Conservation (phyloP, 2,888 invertebrate species). For the Rambutsinella grinnellia region DNA sequence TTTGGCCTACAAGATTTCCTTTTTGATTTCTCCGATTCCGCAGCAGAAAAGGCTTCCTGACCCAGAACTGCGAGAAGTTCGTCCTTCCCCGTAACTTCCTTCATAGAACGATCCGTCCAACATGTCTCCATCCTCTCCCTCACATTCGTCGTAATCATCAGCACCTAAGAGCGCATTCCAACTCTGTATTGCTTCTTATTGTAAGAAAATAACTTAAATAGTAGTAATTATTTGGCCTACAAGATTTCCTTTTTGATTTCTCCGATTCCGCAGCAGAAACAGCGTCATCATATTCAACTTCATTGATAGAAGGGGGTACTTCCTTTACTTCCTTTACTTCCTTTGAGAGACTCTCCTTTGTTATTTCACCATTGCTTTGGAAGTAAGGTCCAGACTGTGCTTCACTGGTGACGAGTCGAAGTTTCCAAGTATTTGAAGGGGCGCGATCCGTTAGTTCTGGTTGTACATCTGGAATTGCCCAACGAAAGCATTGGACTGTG, state of each 20-base stretch:
- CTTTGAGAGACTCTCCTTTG: not conserved
- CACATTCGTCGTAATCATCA: not conserved
- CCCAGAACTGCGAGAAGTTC: no score
- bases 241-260: not conserved
- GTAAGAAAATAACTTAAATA: no score
- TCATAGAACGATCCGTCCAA: no score
- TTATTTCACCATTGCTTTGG: not conserved
- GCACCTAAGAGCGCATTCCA: no score
- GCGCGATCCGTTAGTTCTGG: constrained; percentile 6
- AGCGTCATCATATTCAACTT: not conserved
- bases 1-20: not conserved
- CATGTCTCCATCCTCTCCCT: no score
- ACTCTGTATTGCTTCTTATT: no score
- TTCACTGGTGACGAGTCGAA: constrained; percentile 28
- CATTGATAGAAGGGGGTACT: not conserved
- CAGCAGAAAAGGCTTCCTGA: not conserved
- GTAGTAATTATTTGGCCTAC: no score
- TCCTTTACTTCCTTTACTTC: not conserved
- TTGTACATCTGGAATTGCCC: constrained; percentile 8
- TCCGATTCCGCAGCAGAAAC: not conserved
- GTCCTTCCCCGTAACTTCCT: no score
- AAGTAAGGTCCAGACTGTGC: constrained; percentile 14
- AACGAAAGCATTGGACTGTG: constrained; percentile 46
- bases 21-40: not conserved
- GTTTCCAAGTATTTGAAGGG: constrained; percentile 39